A percentile compares a stretch with the other conserved stretches of the same genome.
Evolutionary conservation across 2,797 vertebrate species (phyloP).

Genomic region (Rhinogobio ventralis): DNA sequence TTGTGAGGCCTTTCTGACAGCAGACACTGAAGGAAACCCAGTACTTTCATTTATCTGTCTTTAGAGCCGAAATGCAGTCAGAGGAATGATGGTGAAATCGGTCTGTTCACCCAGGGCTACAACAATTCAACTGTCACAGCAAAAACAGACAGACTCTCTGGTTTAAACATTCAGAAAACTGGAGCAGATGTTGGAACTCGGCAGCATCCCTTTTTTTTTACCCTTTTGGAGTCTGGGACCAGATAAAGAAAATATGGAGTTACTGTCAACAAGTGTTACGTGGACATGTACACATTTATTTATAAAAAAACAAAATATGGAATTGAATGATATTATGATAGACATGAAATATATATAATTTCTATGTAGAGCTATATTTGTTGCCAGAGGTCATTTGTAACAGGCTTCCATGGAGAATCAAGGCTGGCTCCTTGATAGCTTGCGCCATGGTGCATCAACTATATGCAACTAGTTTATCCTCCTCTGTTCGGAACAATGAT

Average conservation of each 20-base stretch:
- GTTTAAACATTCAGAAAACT: conserved; percentile 37
- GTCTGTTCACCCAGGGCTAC: conserved; percentile 40
- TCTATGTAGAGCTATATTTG: conserved; percentile 63
- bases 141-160: conserved; percentile 26
- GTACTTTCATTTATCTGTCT: background rate
- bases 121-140: conserved; percentile 12
- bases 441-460: conserved; percentile 60
- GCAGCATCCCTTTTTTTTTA: conserved; percentile 26
- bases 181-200: conserved; percentile 25
- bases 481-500: background rate
- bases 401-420: conserved; percentile 60
- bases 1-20: background rate
- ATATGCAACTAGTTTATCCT: conserved; percentile 49
- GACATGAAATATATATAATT: conserved; percentile 58
- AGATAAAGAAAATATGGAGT: conserved; percentile 46
- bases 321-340: conserved; percentile 44
- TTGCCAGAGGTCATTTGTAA: conserved; percentile 68
- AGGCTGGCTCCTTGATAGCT: conserved; percentile 70
- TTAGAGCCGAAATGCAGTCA: conserved; percentile 15
- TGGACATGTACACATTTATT: conserved; percentile 51
- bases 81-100: background rate
- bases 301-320: conserved; percentile 50
- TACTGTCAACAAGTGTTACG: conserved; percentile 57
- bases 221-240: conserved; percentile 54
- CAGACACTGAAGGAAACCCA: background rate